Percentiles rank a stretch among this genome's conserved stretches.
Evolutionary conservation across 2,113 vertebrate genomes (phyloP).

Genomic region (Erpornis zantholeuca): DNA sequence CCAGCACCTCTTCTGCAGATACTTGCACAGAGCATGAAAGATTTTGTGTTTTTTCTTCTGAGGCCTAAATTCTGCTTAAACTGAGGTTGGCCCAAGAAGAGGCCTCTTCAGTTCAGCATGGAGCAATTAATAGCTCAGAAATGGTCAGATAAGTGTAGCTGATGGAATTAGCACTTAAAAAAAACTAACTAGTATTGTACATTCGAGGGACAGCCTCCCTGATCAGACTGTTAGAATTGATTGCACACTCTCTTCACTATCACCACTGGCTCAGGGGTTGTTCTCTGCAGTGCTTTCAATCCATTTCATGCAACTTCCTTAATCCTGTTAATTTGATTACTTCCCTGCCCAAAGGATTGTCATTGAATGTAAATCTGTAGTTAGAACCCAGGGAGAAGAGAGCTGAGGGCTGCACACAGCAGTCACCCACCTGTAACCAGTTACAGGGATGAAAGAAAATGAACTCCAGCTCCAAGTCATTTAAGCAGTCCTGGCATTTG

Average conservation of each 20-base stretch:
- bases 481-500: background rate
- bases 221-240: background rate
- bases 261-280: background rate
- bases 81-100: background rate
- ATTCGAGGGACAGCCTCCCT: background rate
- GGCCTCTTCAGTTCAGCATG: background rate
- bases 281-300: background rate
- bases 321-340: background rate
- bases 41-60: background rate
- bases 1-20: background rate
- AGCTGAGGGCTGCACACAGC: background rate
- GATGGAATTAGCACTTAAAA: background rate
- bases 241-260: background rate
- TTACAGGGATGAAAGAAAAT: background rate
- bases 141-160: background rate
- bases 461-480: background rate
- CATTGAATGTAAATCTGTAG: background rate
- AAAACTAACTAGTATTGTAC: background rate
- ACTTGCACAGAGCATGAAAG: background rate
- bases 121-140: background rate
- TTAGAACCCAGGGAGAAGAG: background rate
- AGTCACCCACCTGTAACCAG: background rate
- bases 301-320: background rate
- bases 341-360: background rate
- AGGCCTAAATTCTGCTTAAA: background rate